Evolutionary conservation across 35 echinoderm and acorn worm genomes (phyloP).

Genomic region (Antedon bifida): DNA sequence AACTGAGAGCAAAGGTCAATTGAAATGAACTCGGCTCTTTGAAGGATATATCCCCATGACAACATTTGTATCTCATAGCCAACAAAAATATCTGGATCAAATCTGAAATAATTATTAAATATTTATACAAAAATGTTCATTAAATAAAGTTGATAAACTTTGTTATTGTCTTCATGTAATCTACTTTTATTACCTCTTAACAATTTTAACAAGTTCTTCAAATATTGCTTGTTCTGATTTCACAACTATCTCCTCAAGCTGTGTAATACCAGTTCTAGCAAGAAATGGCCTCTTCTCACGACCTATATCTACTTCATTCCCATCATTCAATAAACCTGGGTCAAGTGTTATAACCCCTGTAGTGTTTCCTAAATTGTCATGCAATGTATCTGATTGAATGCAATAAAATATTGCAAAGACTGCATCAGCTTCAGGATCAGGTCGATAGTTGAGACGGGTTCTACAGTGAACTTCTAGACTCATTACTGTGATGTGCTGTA

Average conservation of each 20-base stretch:
- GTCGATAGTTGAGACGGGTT: constrained; percentile 41
- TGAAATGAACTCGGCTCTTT: constrained; percentile 61
- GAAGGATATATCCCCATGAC: constrained; percentile 88
- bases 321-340: background rate
- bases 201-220: constrained; percentile 49
- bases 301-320: background rate
- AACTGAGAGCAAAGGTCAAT: constrained; percentile 46
- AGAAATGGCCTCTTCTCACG: constrained; percentile 10
- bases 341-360: constrained; percentile 3
- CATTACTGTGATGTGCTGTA: constrained; percentile 77
- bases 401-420: constrained; percentile 71
- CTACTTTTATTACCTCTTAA: constrained; percentile 39
- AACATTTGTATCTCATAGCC: constrained; percentile 94
- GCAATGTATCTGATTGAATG: constrained; percentile 23
- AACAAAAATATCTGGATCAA: constrained; percentile 79
- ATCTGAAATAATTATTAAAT: constrained; percentile 49
- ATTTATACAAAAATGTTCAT: background rate
- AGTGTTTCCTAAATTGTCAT: background rate
- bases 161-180: too few species aligned
- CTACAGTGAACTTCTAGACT: constrained; percentile 68
- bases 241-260: constrained; percentile 38
- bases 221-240: constrained; percentile 44
- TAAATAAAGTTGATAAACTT: too few species aligned
- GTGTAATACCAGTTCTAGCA: constrained; percentile 35
- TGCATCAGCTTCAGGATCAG: constrained; percentile 85